phyloP scores from a whole-genome alignment of 2,888 invertebrate genomes.

The Acanthosepion lycidas region DNA sequence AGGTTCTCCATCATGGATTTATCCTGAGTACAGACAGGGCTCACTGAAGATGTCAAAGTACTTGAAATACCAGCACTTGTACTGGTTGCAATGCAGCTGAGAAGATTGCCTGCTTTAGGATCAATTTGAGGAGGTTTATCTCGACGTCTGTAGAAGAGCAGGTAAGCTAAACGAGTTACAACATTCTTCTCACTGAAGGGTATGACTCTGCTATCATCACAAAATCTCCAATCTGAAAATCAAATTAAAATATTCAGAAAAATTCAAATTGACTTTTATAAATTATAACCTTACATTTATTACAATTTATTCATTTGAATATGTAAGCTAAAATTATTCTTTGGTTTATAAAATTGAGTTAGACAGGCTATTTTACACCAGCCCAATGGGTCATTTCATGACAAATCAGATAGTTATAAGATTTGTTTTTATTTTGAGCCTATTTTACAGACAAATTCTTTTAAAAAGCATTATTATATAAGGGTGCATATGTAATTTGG shows the following conservation, averaged over 20 bases:
- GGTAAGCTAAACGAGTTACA: conserved; percentile 76
- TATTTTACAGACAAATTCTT: too few species aligned
- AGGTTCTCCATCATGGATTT: neutral
- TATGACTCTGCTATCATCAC: conserved; percentile 69
- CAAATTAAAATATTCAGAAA: neutral
- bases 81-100: neutral
- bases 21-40: neutral
- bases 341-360: too few species aligned
- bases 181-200: conserved; percentile 65
- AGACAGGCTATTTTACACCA: too few species aligned
- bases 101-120: neutral
- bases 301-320: too few species aligned
- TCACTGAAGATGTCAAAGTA: neutral
- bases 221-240: conserved; percentile 66
- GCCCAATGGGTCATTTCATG: too few species aligned
- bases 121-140: conserved; percentile 37
- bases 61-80: neutral
- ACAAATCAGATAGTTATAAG: too few species aligned
- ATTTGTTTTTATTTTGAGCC: too few species aligned
- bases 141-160: conserved; percentile 75
- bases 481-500: too few species aligned
- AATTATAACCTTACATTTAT: neutral
- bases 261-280: neutral
- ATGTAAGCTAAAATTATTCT: too few species aligned
- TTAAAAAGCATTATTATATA: too few species aligned